phyloP scores from a whole-genome alignment of 2,113 vertebrate species.

The Pachypanchax playfairii region DNA sequence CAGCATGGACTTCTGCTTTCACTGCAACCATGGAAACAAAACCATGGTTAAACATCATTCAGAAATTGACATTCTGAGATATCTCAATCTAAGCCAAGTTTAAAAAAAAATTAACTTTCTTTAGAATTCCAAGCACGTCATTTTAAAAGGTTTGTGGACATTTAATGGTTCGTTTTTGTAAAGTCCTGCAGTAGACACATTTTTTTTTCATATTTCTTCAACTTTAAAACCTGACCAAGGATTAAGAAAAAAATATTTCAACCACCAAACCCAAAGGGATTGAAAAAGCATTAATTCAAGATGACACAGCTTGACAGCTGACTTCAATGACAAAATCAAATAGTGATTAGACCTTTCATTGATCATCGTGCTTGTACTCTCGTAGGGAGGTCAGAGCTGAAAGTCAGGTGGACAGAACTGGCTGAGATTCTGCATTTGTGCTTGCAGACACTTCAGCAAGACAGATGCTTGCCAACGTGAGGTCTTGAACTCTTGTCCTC shows the following conservation, averaged over 20 bases:
- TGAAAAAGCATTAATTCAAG: constrained; percentile 12
- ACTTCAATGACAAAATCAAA: constrained; percentile 38
- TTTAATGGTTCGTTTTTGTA: no score
- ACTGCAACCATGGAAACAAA: constrained; percentile 22
- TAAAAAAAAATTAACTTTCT: neutral
- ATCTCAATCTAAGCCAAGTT: neutral
- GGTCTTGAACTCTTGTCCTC: constrained; percentile 56
- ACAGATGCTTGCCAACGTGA: constrained; percentile 54
- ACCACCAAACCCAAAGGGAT: neutral
- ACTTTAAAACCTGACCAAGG: neutral
- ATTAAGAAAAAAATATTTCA: neutral
- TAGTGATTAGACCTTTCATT: constrained; percentile 52
- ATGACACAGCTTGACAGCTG: constrained; percentile 22
- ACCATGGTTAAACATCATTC: constrained; percentile 8
- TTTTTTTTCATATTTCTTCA: no score
- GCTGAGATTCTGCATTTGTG: constrained; percentile 50
- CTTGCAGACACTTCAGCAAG: constrained; percentile 40
- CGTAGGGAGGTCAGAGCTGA: constrained; percentile 47
- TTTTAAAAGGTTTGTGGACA: no score
- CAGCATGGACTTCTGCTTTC: constrained; percentile 30
- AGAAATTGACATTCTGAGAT: neutral
- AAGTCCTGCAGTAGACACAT: no score
- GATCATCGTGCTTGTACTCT: constrained; percentile 44
- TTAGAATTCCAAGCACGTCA: neutral
- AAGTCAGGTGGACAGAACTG: constrained; percentile 33